Conservation (phyloP, 2,888 invertebrate genomes). For the Lysandra bellargus region DNA sequence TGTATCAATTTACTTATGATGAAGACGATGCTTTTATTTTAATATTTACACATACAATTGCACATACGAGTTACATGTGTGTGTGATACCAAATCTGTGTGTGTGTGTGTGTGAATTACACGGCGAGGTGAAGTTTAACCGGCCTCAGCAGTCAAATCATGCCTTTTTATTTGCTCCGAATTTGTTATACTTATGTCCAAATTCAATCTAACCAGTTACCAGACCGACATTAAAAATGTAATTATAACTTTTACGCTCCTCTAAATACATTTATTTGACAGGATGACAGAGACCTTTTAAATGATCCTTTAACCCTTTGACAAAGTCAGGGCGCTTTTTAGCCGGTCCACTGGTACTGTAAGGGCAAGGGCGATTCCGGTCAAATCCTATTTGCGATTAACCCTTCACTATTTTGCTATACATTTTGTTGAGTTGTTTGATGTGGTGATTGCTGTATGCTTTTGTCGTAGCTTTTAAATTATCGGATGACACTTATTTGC, state of each 20-base stretch:
- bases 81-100: too few species aligned
- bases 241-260: not conserved
- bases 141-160: too few species aligned
- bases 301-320: not conserved
- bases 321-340: slow-evolving; percentile 11
- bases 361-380: not conserved
- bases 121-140: too few species aligned
- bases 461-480: not conserved
- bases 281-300: slow-evolving; percentile 2
- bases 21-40: too few species aligned
- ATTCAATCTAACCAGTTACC: not conserved
- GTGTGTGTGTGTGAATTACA: too few species aligned
- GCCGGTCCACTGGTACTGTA: not conserved
- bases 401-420: not conserved
- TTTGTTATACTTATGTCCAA: not conserved
- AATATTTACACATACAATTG: too few species aligned
- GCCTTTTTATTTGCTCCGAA: too few species aligned
- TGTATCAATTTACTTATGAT: too few species aligned
- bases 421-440: not conserved
- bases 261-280: not conserved
- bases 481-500: too few species aligned
- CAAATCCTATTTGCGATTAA: not conserved
- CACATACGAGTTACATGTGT: too few species aligned
- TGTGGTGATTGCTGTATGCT: not conserved
- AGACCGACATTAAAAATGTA: not conserved